Conservation (phyloP, 1,140 invertebrate genomes). For the Melanaphis sacchari region DNA sequence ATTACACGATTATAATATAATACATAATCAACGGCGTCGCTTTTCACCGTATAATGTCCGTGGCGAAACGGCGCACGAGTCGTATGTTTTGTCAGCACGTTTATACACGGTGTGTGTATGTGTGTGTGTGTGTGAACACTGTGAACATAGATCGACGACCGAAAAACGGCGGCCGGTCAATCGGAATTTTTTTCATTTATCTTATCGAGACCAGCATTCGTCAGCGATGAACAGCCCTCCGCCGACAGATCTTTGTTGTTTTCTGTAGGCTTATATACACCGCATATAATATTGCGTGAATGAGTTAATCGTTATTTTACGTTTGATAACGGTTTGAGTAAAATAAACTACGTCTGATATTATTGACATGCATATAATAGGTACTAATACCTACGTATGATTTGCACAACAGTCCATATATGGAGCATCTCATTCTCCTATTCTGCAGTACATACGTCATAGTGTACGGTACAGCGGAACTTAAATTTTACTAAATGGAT, state of each 20-base stretch:
- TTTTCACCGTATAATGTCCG: slow-evolving; percentile 29
- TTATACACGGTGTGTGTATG: not conserved
- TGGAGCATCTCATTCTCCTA: not conserved
- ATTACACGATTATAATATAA: slow-evolving; percentile 31
- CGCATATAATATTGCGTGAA: not conserved
- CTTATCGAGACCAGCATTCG: not conserved
- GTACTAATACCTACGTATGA: too few relatives aligned
- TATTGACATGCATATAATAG: too few relatives aligned
- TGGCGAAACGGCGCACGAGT: slow-evolving; percentile 46
- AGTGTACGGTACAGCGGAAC: too few relatives aligned
- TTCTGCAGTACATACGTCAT: too few relatives aligned
- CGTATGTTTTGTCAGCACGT: not conserved
- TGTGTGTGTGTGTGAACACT: too few relatives aligned
- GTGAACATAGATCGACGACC: not conserved
- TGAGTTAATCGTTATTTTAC: not conserved
- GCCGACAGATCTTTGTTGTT: not conserved
- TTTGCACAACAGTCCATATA: too few relatives aligned
- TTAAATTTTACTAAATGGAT: not conserved
- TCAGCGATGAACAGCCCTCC: not conserved
- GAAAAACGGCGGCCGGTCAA: not conserved
- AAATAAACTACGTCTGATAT: not conserved
- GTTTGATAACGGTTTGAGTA: not conserved
- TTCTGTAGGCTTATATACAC: not conserved
- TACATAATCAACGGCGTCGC: not conserved
- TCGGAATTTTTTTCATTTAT: not conserved